A percentile compares a stretch with the other conserved stretches of the same genome.
phyloP scores from a whole-genome alignment of 2,888 invertebrate species.

The Alloscopus bannaensis region DNA sequence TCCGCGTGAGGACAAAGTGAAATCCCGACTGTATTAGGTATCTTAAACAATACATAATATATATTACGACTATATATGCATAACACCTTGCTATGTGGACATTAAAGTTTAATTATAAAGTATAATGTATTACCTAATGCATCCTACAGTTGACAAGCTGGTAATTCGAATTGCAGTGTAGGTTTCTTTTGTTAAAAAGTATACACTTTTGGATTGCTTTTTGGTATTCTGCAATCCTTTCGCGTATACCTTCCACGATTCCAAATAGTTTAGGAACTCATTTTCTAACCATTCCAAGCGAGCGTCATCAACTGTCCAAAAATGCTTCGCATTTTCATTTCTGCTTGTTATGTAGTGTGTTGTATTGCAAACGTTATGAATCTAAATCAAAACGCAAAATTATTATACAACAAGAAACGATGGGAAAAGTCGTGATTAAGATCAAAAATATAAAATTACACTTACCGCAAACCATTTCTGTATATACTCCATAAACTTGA shows the following conservation, averaged over 20 bases:
- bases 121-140: constrained; percentile 19
- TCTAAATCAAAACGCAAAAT: constrained; percentile 27
- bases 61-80: background rate
- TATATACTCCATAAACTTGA: constrained; percentile 42
- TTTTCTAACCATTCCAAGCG: constrained; percentile 37
- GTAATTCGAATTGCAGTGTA: constrained; percentile 39
- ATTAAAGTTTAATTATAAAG: no score
- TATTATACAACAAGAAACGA: no score
- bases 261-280: constrained; percentile 42
- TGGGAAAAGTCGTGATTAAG: background rate
- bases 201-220: background rate
- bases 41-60: constrained; percentile 9
- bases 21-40: constrained; percentile 43
- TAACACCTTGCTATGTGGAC: background rate
- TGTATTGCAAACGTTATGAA: constrained; percentile 30
- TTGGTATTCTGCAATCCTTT: background rate
- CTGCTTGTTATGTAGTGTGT: constrained; percentile 23
- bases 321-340: constrained; percentile 18
- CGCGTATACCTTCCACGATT: constrained; percentile 26
- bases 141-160: constrained; percentile 34
- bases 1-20: constrained; percentile 41
- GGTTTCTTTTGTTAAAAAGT: constrained; percentile 45
- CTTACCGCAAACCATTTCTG: constrained; percentile 50
- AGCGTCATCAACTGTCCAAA: constrained; percentile 28
- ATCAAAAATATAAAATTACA: background rate